Evolutionary conservation across 2,797 vertebrate genomes (phyloP), one percentile per base, ranked within the genome.

Genomic region (Myripristis jacobus): DNA sequence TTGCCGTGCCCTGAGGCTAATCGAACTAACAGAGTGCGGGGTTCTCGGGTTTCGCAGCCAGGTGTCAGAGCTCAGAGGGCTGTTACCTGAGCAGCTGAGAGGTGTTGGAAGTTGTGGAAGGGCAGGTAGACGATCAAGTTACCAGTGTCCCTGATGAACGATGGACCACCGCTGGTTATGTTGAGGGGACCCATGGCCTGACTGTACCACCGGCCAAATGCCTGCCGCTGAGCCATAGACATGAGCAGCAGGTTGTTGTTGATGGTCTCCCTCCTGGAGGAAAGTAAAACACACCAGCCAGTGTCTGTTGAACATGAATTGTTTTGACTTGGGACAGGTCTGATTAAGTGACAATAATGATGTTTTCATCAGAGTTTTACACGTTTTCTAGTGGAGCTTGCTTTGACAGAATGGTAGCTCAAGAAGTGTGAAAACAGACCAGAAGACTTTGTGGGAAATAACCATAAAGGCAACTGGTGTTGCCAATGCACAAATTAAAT

Each of bases 31-130:
- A 50, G 58, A 66, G 60, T 73, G 65, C 76, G 21, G 76, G 38
- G 70, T 57, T 86, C 85, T 95, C 82, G 3, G 58, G 83, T 94
- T 93, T 90, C 93, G 3, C 64, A 31, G 73, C 25, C 58, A 86
- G 90, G 93, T 92, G 91, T 91, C 87, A 72, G 73, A 84, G 84
- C 87, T 91, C 84, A 87, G 70, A 83, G 79, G 71, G 72, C 76
- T 73, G 93, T 94, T 95, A 95, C 95, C 94, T 95, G 95, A 94
- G 93, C 91, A 92, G 93, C 79, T 69, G 94, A 93, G 86, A 95
- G 88, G 87, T 90, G 84, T 90, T 95, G 94, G 93, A 95, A 95
- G 90, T 84, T 90, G 75, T 86, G 73, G 90, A 95, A 95, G 52
- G 95, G 94, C 80, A 95, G 87, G 87, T 94, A 94, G 38, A 83